Evolutionary conservation across 2,113 vertebrate species (phyloP).

Genomic region (Aviceda subcristata): DNA sequence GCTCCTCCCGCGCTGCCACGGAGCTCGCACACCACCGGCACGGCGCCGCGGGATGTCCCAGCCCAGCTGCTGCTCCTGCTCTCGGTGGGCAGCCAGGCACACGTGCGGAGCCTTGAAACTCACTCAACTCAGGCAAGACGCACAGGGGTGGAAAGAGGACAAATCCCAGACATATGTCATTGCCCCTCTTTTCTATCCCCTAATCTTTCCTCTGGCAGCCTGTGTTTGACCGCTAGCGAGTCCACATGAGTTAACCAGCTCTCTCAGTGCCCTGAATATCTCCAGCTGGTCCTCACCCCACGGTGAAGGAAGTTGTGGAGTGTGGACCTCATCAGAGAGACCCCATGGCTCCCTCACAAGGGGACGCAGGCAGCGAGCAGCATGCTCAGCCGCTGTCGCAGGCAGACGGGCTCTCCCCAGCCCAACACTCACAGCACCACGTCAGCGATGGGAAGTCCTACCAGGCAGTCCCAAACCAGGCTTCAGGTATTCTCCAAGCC

Average conservation of each 20-base stretch:
- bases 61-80: not conserved
- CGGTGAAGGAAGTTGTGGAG: not conserved
- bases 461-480: not conserved
- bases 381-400: rapidly evolving
- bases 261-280: not conserved
- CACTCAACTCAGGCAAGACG: not conserved
- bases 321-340: not conserved
- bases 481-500: not conserved
- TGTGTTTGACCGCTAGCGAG: not conserved
- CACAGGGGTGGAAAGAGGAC: not conserved
- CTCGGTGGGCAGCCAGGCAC: not conserved
- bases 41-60: not conserved
- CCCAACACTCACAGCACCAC: not conserved
- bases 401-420: not conserved
- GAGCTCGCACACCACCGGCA: not conserved
- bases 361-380: rapidly evolving
- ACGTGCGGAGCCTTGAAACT: not conserved
- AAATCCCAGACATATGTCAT: not conserved
- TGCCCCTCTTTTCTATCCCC: not conserved
- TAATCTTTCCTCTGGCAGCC: not conserved
- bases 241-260: not conserved
- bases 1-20: not conserved
- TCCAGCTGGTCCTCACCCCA: not conserved
- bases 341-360: rapidly evolving
- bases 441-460: not conserved